Evolutionary conservation across 53 echinoderm and acorn worm genomes (phyloP).

Genomic region (Temnopleurus reevesii): DNA sequence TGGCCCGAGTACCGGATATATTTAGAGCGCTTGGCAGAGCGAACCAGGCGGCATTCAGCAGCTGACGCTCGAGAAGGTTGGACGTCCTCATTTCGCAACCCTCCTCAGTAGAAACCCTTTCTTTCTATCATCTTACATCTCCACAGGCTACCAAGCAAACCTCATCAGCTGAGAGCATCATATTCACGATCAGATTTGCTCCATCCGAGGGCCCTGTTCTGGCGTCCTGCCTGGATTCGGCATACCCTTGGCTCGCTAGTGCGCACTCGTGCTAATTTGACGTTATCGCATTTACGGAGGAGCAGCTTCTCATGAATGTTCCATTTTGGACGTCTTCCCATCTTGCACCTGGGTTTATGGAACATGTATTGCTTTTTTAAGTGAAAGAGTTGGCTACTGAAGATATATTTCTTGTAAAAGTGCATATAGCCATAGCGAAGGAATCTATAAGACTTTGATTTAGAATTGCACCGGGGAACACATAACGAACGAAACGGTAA

Average conservation of each 20-base stretch:
- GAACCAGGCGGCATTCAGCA: constrained; percentile 30
- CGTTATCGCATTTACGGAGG: background rate
- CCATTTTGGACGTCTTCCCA: background rate
- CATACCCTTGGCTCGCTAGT: too few species aligned
- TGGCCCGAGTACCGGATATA: constrained; percentile 36
- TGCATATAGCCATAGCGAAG: background rate
- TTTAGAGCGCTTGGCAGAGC: background rate
- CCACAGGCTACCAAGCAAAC: constrained; percentile 18
- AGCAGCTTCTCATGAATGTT: background rate
- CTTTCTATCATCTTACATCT: background rate
- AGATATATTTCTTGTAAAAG: background rate
- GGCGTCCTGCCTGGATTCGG: too few species aligned
- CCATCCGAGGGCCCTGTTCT: too few species aligned
- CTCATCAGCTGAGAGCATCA: constrained; percentile 30
- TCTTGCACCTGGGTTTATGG: background rate
- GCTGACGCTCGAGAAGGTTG: constrained; percentile 27
- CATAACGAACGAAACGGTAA: background rate
- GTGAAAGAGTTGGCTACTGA: background rate
- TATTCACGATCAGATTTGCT: background rate
- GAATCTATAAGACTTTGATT: background rate
- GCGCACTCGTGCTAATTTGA: background rate
- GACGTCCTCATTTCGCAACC: background rate
- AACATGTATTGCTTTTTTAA: background rate
- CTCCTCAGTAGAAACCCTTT: background rate
- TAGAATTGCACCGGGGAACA: background rate